Conservation (phyloP, 2,113 vertebrate genomes). For the Sinocyclocheilus grahami region DNA sequence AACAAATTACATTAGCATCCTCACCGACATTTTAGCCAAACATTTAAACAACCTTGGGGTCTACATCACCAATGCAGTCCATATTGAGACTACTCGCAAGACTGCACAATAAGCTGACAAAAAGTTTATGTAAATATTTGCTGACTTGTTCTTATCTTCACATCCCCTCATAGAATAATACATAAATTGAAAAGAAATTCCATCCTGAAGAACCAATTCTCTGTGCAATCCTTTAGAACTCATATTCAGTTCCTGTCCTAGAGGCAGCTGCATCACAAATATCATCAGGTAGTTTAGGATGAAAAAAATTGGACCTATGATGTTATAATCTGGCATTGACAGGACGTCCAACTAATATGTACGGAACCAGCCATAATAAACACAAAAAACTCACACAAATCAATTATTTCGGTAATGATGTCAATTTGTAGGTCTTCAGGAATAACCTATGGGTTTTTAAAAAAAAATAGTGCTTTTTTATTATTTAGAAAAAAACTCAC, state of each 20-base stretch:
- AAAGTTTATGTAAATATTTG: constrained; percentile 31
- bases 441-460: neutral
- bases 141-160: constrained; percentile 37
- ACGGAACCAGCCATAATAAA: neutral
- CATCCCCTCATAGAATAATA: constrained; percentile 34
- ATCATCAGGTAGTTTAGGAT: neutral
- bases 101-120: constrained; percentile 23
- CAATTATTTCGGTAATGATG: neutral
- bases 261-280: neutral
- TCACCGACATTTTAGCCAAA: constrained; percentile 6
- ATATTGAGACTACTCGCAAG: constrained; percentile 20
- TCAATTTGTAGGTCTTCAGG: neutral
- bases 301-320: neutral
- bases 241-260: constrained; percentile 4
- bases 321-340: neutral
- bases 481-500: neutral
- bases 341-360: neutral
- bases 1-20: constrained; percentile 25
- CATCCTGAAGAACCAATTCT: neutral
- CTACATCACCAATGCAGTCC: constrained; percentile 36
- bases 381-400: neutral
- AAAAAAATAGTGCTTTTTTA: too few relatives aligned
- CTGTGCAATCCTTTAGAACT: neutral
- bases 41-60: constrained; percentile 28
- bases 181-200: constrained; percentile 20